These are phyloP conservation scores for Macropodus opercularis DNA, from an alignment of 2,797 vertebrate genomes.

Conservation along the genomic window DNA sequence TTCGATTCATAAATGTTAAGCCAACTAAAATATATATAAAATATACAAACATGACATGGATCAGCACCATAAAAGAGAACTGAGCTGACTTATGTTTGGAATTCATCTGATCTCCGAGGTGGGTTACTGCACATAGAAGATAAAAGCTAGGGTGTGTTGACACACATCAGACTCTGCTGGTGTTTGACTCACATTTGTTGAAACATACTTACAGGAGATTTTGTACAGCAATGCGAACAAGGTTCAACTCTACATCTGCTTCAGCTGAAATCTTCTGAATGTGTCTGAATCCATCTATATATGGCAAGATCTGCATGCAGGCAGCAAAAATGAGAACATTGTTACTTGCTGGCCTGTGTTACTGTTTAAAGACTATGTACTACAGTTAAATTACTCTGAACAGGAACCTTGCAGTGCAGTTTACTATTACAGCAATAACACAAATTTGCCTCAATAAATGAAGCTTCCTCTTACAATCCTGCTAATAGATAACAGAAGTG, in stretches of 20 bases:
- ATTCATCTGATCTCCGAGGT: not conserved
- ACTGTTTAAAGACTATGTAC: not conserved
- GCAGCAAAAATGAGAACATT: not conserved
- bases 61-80: not conserved
- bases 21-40: too few species aligned
- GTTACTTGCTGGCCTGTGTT: not conserved
- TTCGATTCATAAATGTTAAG: too few species aligned
- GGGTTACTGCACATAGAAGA: not conserved
- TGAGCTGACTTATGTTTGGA: not conserved
- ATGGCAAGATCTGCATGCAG: slow-evolving; percentile 93
- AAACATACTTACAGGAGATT: slow-evolving; percentile 91
- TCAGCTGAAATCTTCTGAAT: slow-evolving; percentile 98
- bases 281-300: slow-evolving; percentile 95
- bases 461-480: not conserved
- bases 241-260: slow-evolving; percentile 95
- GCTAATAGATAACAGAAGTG: not conserved
- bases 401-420: not conserved
- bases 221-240: slow-evolving; percentile 97
- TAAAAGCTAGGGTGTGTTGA: slow-evolving; percentile 9
- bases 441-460: not conserved
- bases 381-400: not conserved
- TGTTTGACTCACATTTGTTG: not conserved
- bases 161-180: not conserved
- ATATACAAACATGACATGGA: not conserved
- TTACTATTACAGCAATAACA: slow-evolving; percentile 15